Base-by-base conservation (phyloP, 2,113 vertebrate genomes). In the Dipodomys stephensi region DNA sequence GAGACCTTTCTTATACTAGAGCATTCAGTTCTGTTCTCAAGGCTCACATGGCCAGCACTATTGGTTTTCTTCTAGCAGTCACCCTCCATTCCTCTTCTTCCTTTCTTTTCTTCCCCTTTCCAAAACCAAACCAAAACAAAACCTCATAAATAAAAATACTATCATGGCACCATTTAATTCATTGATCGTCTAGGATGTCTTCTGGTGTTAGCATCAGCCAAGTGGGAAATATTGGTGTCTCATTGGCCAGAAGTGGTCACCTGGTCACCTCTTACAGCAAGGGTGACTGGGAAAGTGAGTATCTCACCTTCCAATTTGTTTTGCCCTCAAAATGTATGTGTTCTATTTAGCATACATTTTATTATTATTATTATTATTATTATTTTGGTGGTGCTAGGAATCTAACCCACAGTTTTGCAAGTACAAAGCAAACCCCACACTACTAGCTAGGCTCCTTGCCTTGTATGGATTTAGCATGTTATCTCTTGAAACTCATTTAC, bases 291-390 rank as follows among this genome's bases (percentile, higher is more conserved):
- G 20, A 74, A 83, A 69, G 20, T 15, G 23, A 53, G 25, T 32
- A 69, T 10, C 44, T 39, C 22, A 80, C 32, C 69, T 83, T 83
- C 68, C 3, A 3, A 53, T 67, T 86, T 74, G 86, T n/a, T 44
- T 91, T 81, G 44, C 71, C 44, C 57, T 65, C 27, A 89, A 82
- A 92, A 88, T 69, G 49, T 49, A 49, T 49, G 49, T 49, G 49
- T 49, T 84, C 74, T 60, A 71, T 32, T 82, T 60, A 64, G 32
- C 20, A 39, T 49, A 28, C 4, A 73, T 90, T 90, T 76, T n/a
- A 49, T 49, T 12, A 49, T 49, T 12, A 49, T 49, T 12, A 49
- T 49, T 12, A 20, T 49, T 32, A 62, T 69, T n/a, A 49, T 49
- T 12, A 49, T 49, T 12, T 49, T 49, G 49, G 49, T 49, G 49